Evolutionary conservation across 2,888 invertebrate genomes (phyloP), one percentile per base, ranked within the genome.

Genomic region (Stenurella melanura): DNA sequence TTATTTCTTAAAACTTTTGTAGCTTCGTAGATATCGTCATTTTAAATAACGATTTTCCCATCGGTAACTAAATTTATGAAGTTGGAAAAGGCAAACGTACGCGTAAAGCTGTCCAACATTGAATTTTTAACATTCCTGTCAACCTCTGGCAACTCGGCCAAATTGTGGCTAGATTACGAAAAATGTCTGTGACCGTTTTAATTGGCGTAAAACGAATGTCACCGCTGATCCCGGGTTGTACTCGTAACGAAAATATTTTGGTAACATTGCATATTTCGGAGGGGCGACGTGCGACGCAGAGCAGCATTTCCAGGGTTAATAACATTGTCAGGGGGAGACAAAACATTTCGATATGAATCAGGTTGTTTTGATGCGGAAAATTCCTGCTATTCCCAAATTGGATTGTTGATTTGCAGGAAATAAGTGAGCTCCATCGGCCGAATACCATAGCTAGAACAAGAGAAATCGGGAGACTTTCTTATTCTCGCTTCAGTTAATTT

Each of bases 141-240:
- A 17, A 18, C 38, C n/a, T 42, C 30, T 64, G 64, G 64, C 64
- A 64, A 0, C 42, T 12, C 64, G 10, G 64, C 64, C 64, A 64
- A 64, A 64, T 64, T 42, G 7, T 42, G 34, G 12, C 2, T n/a
- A 15, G 18, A 11, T 10, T 17, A n/a, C 3, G 34, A 34, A 17
- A 63, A 34, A 17, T 63, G 17, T 10, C 42, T 61, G 9, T 61
- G 61, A 30, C 15, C 42, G 15, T 64, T 64, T 38, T 38, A 64
- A 63, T 63, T 63, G 34, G 63, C 63, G 38, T 63, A 10, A 38
- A 63, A 64, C 17, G 17, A 64, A 64, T 42, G 4, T 64, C 17
- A 19, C 42, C 18, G 64, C 64, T 34, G 18, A 64, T 38, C 64
- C 42, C 34, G 12, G 64, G 64, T 34, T 34, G 38, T 19, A 42